These are phyloP conservation scores for Zaprionus tsacasi DNA, from an alignment of 1,140 invertebrate genomes.

Conservation along the genomic window DNA sequence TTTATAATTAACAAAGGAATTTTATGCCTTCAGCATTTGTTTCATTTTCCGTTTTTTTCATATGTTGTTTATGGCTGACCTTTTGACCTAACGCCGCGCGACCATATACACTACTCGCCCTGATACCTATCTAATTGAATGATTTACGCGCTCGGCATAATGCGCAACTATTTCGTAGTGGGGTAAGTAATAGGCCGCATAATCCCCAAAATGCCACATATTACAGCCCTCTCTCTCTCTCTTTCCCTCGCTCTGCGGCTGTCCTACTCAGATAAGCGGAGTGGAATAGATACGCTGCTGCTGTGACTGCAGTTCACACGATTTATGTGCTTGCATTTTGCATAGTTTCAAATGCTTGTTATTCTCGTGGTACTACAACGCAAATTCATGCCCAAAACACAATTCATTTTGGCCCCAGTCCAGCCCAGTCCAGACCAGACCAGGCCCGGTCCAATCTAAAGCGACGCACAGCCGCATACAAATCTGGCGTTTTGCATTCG, in stretches of 20 bases:
- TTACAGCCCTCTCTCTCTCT: background rate
- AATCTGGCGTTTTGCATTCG: slow-evolving; percentile 74
- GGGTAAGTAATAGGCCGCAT: slow-evolving; percentile 51
- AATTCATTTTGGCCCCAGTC: slow-evolving; percentile 55
- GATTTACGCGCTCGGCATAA: slow-evolving; percentile 64
- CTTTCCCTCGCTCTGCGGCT: background rate
- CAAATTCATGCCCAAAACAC: slow-evolving; percentile 53
- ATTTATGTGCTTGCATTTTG: slow-evolving; percentile 75
- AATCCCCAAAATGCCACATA: slow-evolving; percentile 36
- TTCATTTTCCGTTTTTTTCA: slow-evolving; percentile 24
- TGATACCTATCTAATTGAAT: slow-evolving; percentile 71
- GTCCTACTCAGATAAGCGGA: slow-evolving; percentile 23
- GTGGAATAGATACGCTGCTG: slow-evolving; percentile 22
- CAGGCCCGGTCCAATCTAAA: slow-evolving; percentile 25
- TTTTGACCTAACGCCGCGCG: slow-evolving; percentile 53
- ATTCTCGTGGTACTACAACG: slow-evolving; percentile 26
- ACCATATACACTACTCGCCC: slow-evolving; percentile 10
- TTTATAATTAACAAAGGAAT: slow-evolving; percentile 72
- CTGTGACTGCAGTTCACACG: slow-evolving; percentile 44
- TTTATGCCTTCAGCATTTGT: slow-evolving; percentile 20
- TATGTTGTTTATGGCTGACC: slow-evolving; percentile 53
- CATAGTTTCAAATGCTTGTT: slow-evolving; percentile 75
- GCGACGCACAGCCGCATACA: slow-evolving; percentile 54
- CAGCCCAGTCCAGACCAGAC: background rate
- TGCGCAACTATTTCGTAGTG: slow-evolving; percentile 55